Evolutionary conservation across 1,140 invertebrate genomes (phyloP), one percentile per base, ranked within the genome.

Genomic region (Scaptomyza graminum): DNA sequence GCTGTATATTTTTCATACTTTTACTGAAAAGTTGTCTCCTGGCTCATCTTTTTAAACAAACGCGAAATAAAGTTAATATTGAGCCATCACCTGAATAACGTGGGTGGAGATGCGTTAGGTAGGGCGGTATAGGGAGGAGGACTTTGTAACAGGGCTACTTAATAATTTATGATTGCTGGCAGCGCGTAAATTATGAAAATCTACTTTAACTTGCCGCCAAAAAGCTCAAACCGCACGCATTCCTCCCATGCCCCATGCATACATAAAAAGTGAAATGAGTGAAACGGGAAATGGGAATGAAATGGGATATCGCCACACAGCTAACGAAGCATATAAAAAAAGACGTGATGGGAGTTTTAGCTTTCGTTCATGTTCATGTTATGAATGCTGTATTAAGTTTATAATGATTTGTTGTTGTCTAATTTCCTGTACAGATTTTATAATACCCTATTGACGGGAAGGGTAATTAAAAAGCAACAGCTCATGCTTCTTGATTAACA

Each of bases 151-250:
- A 37, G 37, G 50, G 13, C 41, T 37, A 37, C 43, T 43, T 62
- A 72, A 85, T 87, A 88, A 83, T 88, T 88, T 89, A 88, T 89
- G 76, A 79, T 77, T 88, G 77, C 55, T 71, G 74, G 3, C 18
- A 76, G 72, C 68, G 84, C 83, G 84, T 88, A 88, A 88, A 89
- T 88, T 89, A 88, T 83, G 84, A 88, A 88, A 88, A 88, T 89
- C 83, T 85, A 88, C 83, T 88, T 89, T 83, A 88, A 88, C 75
- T 87, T 88, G 78, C 60, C 72, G 59, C 25, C 74, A 59, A 62
- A 57, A 57, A n/a, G n/a, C 62, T 60, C 62, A 22, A 72, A 75
- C 67, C 62, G n/a, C 56, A 72, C 49, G 15, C 62, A n/a, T 39
- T 37, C 34, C 39, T 2, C 5, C 34, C n/a, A n/a, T n/a, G n/a